phyloP scores from a whole-genome alignment of 2,113 vertebrate genomes.

The Shinisaurus crocodilurus region DNA sequence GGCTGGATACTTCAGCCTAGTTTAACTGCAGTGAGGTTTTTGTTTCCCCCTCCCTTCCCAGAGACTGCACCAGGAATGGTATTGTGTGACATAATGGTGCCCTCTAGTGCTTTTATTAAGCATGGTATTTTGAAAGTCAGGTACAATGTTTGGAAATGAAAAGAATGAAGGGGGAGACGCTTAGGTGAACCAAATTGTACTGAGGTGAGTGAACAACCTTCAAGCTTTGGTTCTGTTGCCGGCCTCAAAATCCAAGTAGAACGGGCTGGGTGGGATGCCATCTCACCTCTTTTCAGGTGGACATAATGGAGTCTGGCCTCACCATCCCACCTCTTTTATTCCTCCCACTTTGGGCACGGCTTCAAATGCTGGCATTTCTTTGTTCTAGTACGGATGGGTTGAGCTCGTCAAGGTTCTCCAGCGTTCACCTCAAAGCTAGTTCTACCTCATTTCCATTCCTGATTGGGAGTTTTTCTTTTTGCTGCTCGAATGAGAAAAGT shows the following conservation, averaged over 20 bases:
- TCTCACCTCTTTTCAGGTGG: too few species aligned
- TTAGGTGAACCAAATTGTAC: not conserved
- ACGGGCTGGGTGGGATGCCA: not conserved
- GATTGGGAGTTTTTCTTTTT: too few species aligned
- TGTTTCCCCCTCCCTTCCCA: not conserved
- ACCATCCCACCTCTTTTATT: not conserved
- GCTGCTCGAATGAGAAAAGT: too few species aligned
- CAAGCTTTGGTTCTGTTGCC: not conserved
- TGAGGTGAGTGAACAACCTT: not conserved
- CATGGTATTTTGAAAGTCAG: not conserved
- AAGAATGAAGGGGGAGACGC: not conserved
- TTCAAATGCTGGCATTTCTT: not conserved
- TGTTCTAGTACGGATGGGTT: not conserved
- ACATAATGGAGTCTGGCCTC: not conserved
- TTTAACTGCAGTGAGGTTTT: not conserved
- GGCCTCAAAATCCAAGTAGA: not conserved
- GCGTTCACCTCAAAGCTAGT: too few species aligned
- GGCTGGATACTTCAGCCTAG: constrained; percentile 2
- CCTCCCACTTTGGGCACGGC: not conserved
- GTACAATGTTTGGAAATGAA: not conserved
- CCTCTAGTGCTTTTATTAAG: constrained; percentile 70
- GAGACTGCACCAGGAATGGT: rapidly evolving
- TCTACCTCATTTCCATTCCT: too few species aligned
- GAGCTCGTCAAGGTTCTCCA: too few species aligned
- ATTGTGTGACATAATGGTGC: constrained; percentile 70